Base-by-base conservation (phyloP, 2,888 invertebrate species). In the Choreutis nemorana region DNA sequence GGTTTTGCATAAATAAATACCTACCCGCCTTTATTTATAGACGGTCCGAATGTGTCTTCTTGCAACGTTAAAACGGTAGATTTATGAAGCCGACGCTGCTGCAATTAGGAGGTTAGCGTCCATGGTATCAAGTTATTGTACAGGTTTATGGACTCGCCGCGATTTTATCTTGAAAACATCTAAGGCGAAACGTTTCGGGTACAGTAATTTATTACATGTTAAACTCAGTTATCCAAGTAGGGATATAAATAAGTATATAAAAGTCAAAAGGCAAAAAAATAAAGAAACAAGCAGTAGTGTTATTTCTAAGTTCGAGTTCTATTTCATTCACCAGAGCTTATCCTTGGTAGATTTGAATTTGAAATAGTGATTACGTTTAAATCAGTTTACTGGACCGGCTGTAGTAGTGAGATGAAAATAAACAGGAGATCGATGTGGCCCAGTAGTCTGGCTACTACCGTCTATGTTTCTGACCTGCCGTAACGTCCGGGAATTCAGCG, bases 1-100 rank as follows among this genome's bases (percentile, higher is more conserved):
- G 70, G 66, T 61, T 62, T 60, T 63, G 62, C 64, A 68, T 64
- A 68, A 70, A 55, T 66, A 66, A n/a, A n/a, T 56, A 65, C 55
- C 51, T 49, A n/a, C n/a, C n/a, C 42, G 45, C 53, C 44, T 58
- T 55, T 61, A 62, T 57, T 50, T 55, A 50, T 55, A 50, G 51
- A 46, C 52, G 54, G n/a, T n/a, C n/a, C 50, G 54, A 54, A 56
- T 60, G 58, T 67, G 64, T 64, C 64, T 68, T 67, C 66, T 62
- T 67, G n/a, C n/a, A n/a, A 60, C 62, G 53, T 43, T 48, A 43
- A 47, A 46, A 26, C 53, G 50, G 49, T 49, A 53, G 59, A 66
- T 70, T 66, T 71, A 70, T 71, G 64, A 65, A 64, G 18, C 58
- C 45, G 12, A 10, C 26, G 54, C n/a, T 43, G 50, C 50, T 57